A percentile compares a stretch with the other conserved stretches of the same genome.
phyloP scores from a whole-genome alignment of 2,113 vertebrate species.

The Dissostichus mawsoni region DNA sequence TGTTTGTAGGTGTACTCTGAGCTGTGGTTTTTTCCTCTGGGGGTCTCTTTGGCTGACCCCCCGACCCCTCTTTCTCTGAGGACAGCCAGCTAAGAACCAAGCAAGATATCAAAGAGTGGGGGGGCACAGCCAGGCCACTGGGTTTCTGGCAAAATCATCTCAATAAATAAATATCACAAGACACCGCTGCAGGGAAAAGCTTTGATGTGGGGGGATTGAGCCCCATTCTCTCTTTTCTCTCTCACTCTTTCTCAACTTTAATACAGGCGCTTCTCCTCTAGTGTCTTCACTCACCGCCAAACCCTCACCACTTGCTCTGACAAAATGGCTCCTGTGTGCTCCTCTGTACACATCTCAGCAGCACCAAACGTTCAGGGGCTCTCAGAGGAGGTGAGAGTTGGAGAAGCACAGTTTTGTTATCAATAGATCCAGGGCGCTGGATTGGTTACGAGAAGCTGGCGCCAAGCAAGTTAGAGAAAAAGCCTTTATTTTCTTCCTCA shows the following conservation, averaged over 20 bases:
- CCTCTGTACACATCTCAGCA: constrained; percentile 56
- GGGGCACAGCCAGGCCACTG: constrained; percentile 77
- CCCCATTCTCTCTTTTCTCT: constrained; percentile 76
- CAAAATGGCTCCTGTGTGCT: constrained; percentile 77
- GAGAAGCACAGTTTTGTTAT: constrained; percentile 63
- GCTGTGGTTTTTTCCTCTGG: constrained; percentile 74
- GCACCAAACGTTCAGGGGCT: constrained; percentile 64
- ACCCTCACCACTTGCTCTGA: constrained; percentile 74
- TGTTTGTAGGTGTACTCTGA: constrained; percentile 77
- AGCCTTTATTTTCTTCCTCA: constrained; percentile 48
- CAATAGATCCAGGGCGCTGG: constrained; percentile 59
- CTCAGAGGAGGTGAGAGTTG: constrained; percentile 68
- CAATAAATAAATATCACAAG: constrained; percentile 87
- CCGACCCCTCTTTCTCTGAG: constrained; percentile 73
- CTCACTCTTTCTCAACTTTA: constrained; percentile 74
- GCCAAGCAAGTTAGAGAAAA: constrained; percentile 42
- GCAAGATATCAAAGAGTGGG: constrained; percentile 83
- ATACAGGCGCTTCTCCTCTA: constrained; percentile 70
- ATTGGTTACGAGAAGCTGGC: constrained; percentile 47
- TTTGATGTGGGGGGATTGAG: constrained; percentile 82
- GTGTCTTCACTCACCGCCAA: constrained; percentile 73
- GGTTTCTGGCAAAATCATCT: constrained; percentile 85
- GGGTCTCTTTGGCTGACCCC: constrained; percentile 77
- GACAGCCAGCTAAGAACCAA: constrained; percentile 80
- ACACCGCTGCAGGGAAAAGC: constrained; percentile 79